Conservation (phyloP, 2,888 invertebrate genomes). For the Tachina grossa region DNA sequence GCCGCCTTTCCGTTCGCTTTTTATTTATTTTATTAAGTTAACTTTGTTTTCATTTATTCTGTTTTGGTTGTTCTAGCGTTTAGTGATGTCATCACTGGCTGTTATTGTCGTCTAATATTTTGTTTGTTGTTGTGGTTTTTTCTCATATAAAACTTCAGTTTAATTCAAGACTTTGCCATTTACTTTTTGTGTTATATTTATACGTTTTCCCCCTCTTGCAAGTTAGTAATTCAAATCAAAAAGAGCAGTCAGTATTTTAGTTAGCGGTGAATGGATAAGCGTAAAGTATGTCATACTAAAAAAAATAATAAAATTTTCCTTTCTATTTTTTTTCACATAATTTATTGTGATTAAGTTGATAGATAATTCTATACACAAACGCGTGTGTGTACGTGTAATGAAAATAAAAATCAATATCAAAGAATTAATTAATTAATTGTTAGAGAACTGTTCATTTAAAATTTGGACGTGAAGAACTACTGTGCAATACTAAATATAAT, state of each 20-base stretch:
- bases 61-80: conserved; percentile 18
- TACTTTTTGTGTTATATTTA: conserved; percentile 10
- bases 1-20: conserved; percentile 27
- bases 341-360: conserved; percentile 3
- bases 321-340: not conserved
- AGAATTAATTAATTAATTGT: conserved; percentile 19
- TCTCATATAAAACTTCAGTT: conserved; percentile 35
- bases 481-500: too few species aligned
- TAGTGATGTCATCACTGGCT: conserved; percentile 64
- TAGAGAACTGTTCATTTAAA: too few species aligned
- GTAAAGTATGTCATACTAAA: conserved; percentile 33
- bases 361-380: not conserved
- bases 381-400: not conserved
- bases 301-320: not conserved
- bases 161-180: conserved; percentile 55
- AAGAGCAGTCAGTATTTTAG: conserved; percentile 22
- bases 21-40: conserved; percentile 27
- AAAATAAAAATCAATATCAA: conserved; percentile 32
- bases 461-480: too few species aligned
- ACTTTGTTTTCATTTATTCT: conserved; percentile 37
- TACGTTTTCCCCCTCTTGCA: conserved; percentile 10
- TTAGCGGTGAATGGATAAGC: conserved; percentile 23
- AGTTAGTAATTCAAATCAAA: conserved; percentile 23
- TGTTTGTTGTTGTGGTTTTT: conserved; percentile 35
- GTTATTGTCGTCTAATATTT: conserved; percentile 53